Conservation (phyloP, 2,888 invertebrate genomes). For the Ormyrus nitidulus region DNA sequence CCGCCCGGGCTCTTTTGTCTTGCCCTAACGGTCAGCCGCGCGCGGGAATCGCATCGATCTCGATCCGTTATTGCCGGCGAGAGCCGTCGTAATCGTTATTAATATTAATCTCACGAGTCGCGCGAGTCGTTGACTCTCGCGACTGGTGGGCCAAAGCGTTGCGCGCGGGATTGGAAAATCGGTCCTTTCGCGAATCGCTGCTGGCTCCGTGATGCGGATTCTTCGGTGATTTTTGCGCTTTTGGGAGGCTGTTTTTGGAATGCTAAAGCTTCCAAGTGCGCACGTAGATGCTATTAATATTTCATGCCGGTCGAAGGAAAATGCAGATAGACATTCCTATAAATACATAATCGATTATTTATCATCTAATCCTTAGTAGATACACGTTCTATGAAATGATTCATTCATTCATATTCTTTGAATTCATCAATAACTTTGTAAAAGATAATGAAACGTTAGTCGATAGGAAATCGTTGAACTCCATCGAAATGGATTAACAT, state of each 20-base stretch:
- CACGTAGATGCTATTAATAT: no score
- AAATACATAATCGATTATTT: no score
- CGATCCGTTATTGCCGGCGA: conserved; percentile 9
- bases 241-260: neutral
- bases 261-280: neutral
- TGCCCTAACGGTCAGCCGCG: conserved; percentile 9
- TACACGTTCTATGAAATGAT: no score
- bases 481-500: no score
- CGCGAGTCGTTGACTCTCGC: conserved; percentile 4
- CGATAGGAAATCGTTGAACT: neutral
- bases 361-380: no score
- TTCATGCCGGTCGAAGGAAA: no score
- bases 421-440: no score
- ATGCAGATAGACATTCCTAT: no score
- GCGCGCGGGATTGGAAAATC: neutral
- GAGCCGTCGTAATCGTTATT: conserved; percentile 32
- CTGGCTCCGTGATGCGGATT: neutral
- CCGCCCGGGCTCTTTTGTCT: conserved; percentile 16
- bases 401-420: no score
- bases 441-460: neutral
- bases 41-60: conserved; percentile 8
- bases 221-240: neutral
- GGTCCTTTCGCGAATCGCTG: no score
- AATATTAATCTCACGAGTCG: conserved; percentile 25
- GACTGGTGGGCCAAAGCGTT: neutral